Percentiles rank a stretch among this genome's conserved stretches.
Conservation (phyloP, 2,797 vertebrate species). For the Lycodopsis pacificus region DNA sequence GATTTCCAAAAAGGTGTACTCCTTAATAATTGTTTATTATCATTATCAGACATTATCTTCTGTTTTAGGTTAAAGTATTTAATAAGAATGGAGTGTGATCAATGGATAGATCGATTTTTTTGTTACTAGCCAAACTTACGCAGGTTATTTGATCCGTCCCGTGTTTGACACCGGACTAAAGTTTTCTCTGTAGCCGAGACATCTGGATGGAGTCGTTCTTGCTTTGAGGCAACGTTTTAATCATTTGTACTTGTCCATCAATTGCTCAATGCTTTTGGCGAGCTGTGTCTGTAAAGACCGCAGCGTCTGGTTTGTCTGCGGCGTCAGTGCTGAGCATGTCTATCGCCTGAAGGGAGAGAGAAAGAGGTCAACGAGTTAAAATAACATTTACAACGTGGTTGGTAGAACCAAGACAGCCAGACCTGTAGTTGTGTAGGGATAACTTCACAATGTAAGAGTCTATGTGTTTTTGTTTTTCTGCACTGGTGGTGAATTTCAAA, state of each 20-base stretch:
- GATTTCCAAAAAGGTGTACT: neutral
- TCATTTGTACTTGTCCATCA: slow-evolving; percentile 70
- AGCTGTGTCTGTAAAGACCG: slow-evolving; percentile 53
- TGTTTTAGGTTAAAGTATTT: neutral
- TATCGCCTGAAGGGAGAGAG: slow-evolving; percentile 48
- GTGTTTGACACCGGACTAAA: slow-evolving; percentile 19
- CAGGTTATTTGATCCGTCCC: slow-evolving; percentile 21
- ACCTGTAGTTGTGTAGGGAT: slow-evolving; percentile 7
- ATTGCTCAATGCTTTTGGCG: slow-evolving; percentile 60
- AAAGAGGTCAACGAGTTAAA: slow-evolving; percentile 42
- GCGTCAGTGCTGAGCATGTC: slow-evolving; percentile 66
- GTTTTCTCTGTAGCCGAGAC: slow-evolving; percentile 23
- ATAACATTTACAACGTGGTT: slow-evolving; percentile 27
- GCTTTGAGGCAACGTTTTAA: slow-evolving; percentile 65
- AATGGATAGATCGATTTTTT: slow-evolving; percentile 1
- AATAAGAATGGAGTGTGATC: neutral
- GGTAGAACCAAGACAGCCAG: slow-evolving; percentile 17
- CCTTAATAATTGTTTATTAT: neutral
- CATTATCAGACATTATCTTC: neutral
- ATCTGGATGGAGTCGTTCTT: slow-evolving; percentile 50
- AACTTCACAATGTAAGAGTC: neutral
- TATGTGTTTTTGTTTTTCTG: slow-evolving; percentile 13
- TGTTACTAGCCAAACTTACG: slow-evolving; percentile 1
- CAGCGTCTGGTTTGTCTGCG: slow-evolving; percentile 60
- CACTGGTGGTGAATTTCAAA: slow-evolving; percentile 31